Percentiles rank a stretch among this genome's conserved stretches.
Evolutionary conservation across 2,888 invertebrate species (phyloP).

Genomic region (Stenchaetothrips biformis): DNA sequence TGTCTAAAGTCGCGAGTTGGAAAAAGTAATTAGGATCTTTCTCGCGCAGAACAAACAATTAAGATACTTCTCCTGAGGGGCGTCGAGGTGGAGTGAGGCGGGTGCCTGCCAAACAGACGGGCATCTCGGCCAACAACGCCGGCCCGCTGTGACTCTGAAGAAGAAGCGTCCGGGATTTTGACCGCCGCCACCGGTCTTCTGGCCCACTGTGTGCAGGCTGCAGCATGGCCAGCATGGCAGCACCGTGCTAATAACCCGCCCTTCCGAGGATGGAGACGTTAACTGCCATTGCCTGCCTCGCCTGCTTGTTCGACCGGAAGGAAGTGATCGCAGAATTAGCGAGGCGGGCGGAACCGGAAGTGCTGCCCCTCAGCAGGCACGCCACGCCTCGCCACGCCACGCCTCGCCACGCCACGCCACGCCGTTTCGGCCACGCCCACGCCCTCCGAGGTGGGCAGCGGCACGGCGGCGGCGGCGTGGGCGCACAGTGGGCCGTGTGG

Average conservation of each 20-base stretch:
- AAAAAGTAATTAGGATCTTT: too few species aligned
- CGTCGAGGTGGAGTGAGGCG: too few species aligned
- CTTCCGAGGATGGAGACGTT: too few species aligned
- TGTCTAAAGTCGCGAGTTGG: too few species aligned
- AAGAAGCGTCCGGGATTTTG: not conserved
- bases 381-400: not conserved
- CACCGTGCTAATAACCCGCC: too few species aligned
- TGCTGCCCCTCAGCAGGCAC: not conserved
- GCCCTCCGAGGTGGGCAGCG: not conserved
- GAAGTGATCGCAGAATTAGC: constrained; percentile 16
- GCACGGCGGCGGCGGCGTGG: not conserved
- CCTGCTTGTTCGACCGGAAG: not conserved
- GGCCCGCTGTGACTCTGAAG: too few species aligned
- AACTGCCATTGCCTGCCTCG: not conserved
- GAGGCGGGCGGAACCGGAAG: not conserved
- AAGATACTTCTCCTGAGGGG: too few species aligned
- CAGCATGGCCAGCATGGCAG: too few species aligned
- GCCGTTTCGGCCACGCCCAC: not conserved
- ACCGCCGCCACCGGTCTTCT: too few species aligned
- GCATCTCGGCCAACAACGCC: too few species aligned
- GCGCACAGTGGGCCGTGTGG: not conserved
- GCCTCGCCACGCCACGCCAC: not conserved
- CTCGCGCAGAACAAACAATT: too few species aligned
- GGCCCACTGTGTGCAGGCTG: too few species aligned
- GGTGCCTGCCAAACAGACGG: constrained; percentile 4